Evolutionary conservation across 2,797 vertebrate genomes (phyloP).

Genomic region (Myiotriccus ornatus): DNA sequence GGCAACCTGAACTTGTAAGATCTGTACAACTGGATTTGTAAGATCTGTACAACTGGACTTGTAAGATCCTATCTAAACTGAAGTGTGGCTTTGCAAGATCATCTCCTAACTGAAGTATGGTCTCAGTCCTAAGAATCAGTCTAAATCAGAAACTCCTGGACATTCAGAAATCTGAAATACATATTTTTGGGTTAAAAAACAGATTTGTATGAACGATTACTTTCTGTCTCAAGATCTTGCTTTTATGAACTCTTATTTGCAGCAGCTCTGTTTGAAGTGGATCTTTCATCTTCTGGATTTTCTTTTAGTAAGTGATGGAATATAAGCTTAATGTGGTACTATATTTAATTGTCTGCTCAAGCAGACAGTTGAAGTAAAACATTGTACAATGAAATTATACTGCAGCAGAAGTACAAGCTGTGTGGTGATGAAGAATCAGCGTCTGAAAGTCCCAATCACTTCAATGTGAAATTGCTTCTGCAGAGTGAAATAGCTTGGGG

Average conservation of each 20-base stretch:
- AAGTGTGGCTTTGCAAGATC: neutral
- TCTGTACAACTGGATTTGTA: neutral
- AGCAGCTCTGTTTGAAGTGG: neutral
- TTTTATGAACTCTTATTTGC: neutral
- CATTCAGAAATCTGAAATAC: neutral
- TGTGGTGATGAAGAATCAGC: neutral
- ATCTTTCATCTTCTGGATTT: neutral
- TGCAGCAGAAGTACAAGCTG: neutral
- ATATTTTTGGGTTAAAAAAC: rapidly evolving
- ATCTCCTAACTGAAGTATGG: neutral
- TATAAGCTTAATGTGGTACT: conserved; percentile 6
- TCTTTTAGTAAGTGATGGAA: neutral
- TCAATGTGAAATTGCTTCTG: neutral
- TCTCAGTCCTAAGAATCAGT: neutral
- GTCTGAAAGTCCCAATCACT: neutral
- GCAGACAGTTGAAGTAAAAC: neutral
- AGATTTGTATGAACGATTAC: neutral
- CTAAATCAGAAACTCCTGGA: neutral
- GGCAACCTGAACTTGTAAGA: neutral
- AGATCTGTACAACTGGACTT: neutral
- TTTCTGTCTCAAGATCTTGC: neutral
- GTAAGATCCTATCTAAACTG: neutral
- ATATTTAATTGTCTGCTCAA: conserved; percentile 42
- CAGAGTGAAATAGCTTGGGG: neutral
- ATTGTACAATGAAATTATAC: neutral